Evolutionary conservation across 2,797 vertebrate species (phyloP).

Genomic region (Bovichtus variegatus): DNA sequence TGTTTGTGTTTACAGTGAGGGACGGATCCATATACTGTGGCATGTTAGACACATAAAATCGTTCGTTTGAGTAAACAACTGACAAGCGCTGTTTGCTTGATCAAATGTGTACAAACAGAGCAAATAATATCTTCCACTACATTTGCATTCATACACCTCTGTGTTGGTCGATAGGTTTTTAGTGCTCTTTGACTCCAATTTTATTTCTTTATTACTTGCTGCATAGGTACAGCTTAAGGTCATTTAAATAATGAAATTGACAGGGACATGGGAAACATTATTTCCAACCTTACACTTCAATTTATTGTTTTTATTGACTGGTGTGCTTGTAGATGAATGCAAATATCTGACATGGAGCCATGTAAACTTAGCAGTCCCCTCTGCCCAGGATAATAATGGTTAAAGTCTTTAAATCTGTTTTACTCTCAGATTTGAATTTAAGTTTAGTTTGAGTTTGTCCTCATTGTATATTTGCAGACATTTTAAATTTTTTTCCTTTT

Average conservation of each 20-base stretch:
- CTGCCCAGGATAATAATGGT: not conserved
- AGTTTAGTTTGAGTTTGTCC: not conserved
- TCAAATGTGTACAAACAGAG: constrained; percentile 22
- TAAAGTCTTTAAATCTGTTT: not conserved
- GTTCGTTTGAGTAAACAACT: constrained; percentile 44
- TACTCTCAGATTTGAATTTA: not conserved
- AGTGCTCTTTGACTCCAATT: constrained; percentile 43
- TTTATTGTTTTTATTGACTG: not conserved
- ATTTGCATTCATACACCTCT: constrained; percentile 41
- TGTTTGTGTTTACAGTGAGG: constrained; percentile 57
- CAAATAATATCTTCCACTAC: constrained; percentile 6
- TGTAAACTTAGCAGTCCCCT: not conserved
- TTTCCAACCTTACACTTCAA: constrained; percentile 18
- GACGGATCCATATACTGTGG: constrained; percentile 40
- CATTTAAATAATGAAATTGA: constrained; percentile 35
- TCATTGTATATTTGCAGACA: not conserved
- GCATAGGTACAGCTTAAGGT: constrained; percentile 13
- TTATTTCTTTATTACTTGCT: constrained; percentile 27
- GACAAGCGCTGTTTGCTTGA: constrained; percentile 31
- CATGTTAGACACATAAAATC: constrained; percentile 44
- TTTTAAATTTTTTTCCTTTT: not conserved
- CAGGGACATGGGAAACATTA: constrained; percentile 7
- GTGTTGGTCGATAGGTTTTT: constrained; percentile 17
- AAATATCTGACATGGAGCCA: not conserved
- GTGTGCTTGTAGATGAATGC: not conserved